Conservation (phyloP, 2,113 vertebrate genomes). For the Stigmatopora argus region DNA sequence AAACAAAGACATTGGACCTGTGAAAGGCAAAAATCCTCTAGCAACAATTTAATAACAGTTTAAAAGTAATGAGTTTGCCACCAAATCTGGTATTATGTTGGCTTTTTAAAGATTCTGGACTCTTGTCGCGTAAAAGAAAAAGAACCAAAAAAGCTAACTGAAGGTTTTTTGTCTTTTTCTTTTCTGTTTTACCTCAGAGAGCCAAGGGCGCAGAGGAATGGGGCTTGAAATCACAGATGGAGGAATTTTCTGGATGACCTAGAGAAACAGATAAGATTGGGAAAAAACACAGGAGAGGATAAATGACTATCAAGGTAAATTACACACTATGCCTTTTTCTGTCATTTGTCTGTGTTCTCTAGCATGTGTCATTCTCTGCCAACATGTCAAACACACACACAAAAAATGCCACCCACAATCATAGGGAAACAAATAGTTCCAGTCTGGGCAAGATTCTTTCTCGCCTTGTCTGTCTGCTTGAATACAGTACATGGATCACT, state of each 20-base stretch:
- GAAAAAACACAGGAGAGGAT: slow-evolving; percentile 34
- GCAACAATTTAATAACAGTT: not conserved
- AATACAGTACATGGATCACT: slow-evolving; percentile 55
- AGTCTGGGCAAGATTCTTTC: slow-evolving; percentile 42
- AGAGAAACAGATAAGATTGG: slow-evolving; percentile 46
- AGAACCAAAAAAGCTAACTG: not conserved
- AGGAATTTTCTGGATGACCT: slow-evolving; percentile 80
- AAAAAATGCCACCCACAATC: slow-evolving; percentile 33
- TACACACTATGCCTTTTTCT: slow-evolving; percentile 8
- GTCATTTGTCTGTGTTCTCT: slow-evolving; percentile 9
- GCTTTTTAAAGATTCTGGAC: not conserved
- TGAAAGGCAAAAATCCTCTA: not conserved
- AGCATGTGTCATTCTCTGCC: slow-evolving; percentile 12
- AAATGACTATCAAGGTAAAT: slow-evolving; percentile 30
- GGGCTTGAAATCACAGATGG: slow-evolving; percentile 72
- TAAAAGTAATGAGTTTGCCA: not conserved
- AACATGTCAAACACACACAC: slow-evolving; percentile 14
- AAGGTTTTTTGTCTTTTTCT: not conserved
- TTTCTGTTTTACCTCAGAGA: slow-evolving; percentile 68
- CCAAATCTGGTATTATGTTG: slow-evolving; percentile 4
- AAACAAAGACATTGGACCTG: not conserved
- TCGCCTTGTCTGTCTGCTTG: slow-evolving; percentile 44
- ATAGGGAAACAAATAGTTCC: slow-evolving; percentile 43
- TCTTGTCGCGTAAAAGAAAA: not conserved
- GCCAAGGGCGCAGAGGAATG: slow-evolving; percentile 50